Conservation (phyloP, 2,888 invertebrate genomes). For the Erebia palarica region DNA sequence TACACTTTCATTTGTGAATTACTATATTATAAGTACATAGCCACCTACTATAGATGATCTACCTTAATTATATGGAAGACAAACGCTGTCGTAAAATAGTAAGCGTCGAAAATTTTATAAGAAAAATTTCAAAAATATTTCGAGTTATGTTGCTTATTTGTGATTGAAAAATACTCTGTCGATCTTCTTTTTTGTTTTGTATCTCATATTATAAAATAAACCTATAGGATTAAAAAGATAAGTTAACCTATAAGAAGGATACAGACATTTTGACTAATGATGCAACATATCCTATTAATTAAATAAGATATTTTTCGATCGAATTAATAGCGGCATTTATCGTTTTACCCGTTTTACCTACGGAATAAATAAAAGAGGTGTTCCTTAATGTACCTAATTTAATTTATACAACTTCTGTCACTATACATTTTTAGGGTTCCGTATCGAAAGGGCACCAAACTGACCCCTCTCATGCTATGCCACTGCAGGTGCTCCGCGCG, state of each 20-base stretch:
- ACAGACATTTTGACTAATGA: slow-evolving; percentile 5
- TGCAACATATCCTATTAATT: slow-evolving; percentile 15
- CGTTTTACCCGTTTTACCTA: slow-evolving; percentile 36
- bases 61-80: no score
- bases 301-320: slow-evolving; percentile 35
- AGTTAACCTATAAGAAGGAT: not conserved
- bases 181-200: no score
- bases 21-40: not conserved
- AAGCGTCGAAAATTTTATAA: no score
- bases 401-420: slow-evolving; percentile 45
- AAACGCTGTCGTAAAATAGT: no score
- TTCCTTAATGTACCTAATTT: slow-evolving; percentile 46
- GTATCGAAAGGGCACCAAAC: no score
- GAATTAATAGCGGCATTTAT: slow-evolving; percentile 42
- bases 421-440: slow-evolving; percentile 22
- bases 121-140: no score
- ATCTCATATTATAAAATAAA: no score
- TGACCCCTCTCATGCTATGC: no score
- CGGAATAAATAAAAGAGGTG: slow-evolving; percentile 36
- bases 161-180: no score
- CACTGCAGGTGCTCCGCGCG: no score
- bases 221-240: not conserved
- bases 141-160: no score
- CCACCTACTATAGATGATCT: not conserved
- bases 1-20: slow-evolving; percentile 25